Conservation (phyloP, 2,113 vertebrate species). For the Apodemus speciosus region DNA sequence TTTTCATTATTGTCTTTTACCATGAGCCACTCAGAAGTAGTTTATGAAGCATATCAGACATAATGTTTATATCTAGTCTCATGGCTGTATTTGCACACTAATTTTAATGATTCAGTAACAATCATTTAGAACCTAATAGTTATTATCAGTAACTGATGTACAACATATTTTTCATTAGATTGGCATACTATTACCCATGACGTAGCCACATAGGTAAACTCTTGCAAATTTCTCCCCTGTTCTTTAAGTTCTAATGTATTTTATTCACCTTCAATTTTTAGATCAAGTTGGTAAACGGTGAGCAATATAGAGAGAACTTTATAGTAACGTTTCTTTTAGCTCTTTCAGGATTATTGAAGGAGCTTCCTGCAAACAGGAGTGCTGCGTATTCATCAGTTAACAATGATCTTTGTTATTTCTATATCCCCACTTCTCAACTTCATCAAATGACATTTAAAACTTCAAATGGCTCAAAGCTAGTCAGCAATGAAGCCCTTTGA, state of each 20-base stretch:
- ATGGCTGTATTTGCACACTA: constrained; percentile 40
- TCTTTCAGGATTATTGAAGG: constrained; percentile 51
- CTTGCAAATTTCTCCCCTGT: constrained; percentile 3
- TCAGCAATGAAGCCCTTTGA: constrained; percentile 66
- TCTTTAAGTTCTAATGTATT: constrained; percentile 37
- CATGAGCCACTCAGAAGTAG: constrained; percentile 57
- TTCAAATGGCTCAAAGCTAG: constrained; percentile 67
- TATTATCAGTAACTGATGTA: neutral
- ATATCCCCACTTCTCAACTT: constrained; percentile 46
- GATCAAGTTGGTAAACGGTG: neutral
- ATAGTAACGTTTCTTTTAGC: neutral
- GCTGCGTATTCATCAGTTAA: constrained; percentile 33
- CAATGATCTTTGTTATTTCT: constrained; percentile 66
- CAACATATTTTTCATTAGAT: neutral
- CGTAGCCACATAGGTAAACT: neutral
- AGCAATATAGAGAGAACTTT: constrained; percentile 23
- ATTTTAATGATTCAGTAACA: constrained; percentile 18
- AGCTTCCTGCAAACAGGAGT: constrained; percentile 33
- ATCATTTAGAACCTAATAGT: constrained; percentile 30
- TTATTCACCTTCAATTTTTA: constrained; percentile 37
- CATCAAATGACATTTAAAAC: constrained; percentile 71
- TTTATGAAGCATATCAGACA: constrained; percentile 1
- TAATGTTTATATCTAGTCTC: neutral
- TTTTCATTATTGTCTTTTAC: constrained; percentile 24
- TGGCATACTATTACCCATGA: neutral